Conservation (phyloP, 2,113 vertebrate species). For the Paradisaea rubra region DNA sequence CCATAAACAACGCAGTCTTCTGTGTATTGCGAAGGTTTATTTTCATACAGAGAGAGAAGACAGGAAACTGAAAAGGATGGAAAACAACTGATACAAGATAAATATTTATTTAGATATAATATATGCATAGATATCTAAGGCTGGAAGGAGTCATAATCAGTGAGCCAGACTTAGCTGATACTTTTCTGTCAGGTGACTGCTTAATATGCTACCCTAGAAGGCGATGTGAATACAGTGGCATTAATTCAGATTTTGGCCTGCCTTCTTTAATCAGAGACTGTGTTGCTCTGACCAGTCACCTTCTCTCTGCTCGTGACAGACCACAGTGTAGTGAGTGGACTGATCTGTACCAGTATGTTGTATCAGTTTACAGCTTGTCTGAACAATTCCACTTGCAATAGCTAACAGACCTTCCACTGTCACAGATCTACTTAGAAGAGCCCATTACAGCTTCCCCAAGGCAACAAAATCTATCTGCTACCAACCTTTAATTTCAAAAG, state of each 20-base stretch:
- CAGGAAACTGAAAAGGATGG: neutral
- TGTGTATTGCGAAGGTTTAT: neutral
- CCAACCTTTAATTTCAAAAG: neutral
- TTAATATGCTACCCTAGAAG: neutral
- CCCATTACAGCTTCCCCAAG: neutral
- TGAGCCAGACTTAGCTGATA: neutral
- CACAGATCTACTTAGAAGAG: neutral
- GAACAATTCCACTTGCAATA: conserved; percentile 22
- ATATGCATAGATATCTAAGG: neutral
- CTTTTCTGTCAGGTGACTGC: neutral
- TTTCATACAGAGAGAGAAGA: neutral
- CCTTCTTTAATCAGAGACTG: neutral
- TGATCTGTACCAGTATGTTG: neutral
- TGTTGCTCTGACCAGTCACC: neutral
- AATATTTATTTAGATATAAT: neutral
- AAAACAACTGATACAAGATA: neutral
- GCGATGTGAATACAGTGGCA: neutral
- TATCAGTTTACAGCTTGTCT: neutral
- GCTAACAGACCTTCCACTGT: conserved; percentile 28
- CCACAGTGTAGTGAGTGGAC: neutral
- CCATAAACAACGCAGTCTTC: neutral
- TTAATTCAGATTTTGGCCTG: neutral
- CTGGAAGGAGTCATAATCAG: neutral
- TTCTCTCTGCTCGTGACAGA: neutral
- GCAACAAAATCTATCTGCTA: neutral